These are phyloP conservation scores for Smittia aterrima DNA, from an alignment of 2,888 invertebrate species.

Conservation along the genomic window DNA sequence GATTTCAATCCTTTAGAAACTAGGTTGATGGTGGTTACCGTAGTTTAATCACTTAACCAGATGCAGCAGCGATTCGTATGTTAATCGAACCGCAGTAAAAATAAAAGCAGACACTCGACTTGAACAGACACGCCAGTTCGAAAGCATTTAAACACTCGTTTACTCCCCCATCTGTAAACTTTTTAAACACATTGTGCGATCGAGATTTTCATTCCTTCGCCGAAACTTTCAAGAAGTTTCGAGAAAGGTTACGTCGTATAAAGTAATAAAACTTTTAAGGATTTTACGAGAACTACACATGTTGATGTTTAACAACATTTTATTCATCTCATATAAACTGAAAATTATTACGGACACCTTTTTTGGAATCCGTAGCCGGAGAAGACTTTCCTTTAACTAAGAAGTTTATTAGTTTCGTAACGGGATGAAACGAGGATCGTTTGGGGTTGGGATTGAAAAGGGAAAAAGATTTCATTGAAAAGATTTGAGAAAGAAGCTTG, in stretches of 20 bases:
- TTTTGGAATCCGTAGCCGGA: background rate
- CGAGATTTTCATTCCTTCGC: background rate
- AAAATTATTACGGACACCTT: background rate
- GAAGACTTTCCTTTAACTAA: too few relatives aligned
- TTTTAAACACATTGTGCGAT: background rate
- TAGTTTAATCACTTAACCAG: background rate
- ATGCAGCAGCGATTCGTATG: conserved; percentile 2
- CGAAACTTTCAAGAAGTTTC: background rate
- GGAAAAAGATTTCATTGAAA: too few relatives aligned
- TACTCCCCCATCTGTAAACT: conserved; percentile 27
- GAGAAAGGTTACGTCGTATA: conserved; percentile 31
- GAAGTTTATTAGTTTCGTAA: too few relatives aligned
- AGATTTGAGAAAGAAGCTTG: too few relatives aligned
- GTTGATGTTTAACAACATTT: conserved; percentile 39
- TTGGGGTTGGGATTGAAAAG: too few relatives aligned
- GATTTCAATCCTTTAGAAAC: background rate
- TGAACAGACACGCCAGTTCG: background rate
- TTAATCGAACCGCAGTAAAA: background rate
- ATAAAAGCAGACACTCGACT: background rate
- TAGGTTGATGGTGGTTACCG: background rate
- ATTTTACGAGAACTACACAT: conserved; percentile 29
- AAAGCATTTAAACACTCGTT: conserved; percentile 37
- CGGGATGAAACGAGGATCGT: too few relatives aligned
- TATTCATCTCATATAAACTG: background rate
- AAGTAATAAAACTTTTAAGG: conserved; percentile 37